Percentiles rank a stretch among this genome's conserved stretches.
Conservation (phyloP, 1,140 invertebrate genomes). For the Drosophila melanogaster region Release_6_plus_ISO1_MT NC_004354.4:22791501-22792000, state of each 20-base stretch:
- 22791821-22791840: not conserved
- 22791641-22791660: slow-evolving; percentile 76
- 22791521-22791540: slow-evolving; percentile 14
- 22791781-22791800: not conserved
- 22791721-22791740: not conserved
- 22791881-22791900: not conserved
- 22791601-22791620: slow-evolving; percentile 43
- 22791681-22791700: slow-evolving; percentile 9
- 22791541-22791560: not conserved
- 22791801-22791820: not conserved
- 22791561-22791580: no score
- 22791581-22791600: slow-evolving; percentile 15
- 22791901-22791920: slow-evolving; percentile 10
- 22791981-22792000: slow-evolving; percentile 14
- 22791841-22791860: not conserved
- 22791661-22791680: slow-evolving; percentile 70
- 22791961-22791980: not conserved
- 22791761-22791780: not conserved
- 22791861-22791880: not conserved
- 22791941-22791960: slow-evolving; percentile 6
- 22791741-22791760: not conserved
- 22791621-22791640: slow-evolving; percentile 57
- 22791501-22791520: slow-evolving; percentile 65
- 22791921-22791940: slow-evolving; percentile 22
- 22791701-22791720: not conserved